Conservation (phyloP, 2,113 vertebrate genomes). For the Pteropus alecto region DNA sequence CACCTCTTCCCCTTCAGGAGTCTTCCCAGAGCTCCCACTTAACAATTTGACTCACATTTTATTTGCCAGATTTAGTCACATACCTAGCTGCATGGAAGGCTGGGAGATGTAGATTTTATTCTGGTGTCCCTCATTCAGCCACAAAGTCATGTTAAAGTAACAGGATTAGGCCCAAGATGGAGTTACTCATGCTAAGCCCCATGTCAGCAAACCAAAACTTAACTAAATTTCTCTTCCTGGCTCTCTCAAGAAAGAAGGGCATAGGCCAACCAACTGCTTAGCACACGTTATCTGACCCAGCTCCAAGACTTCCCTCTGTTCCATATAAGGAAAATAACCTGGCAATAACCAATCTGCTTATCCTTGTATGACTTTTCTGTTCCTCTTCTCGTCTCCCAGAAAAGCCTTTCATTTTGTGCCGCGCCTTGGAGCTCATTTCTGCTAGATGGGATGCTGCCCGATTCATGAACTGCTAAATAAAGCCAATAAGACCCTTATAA, state of each 20-base stretch:
- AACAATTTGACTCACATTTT: not conserved
- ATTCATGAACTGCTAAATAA: not conserved
- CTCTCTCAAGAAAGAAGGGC: not conserved
- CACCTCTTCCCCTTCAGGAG: not conserved
- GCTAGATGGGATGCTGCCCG: not conserved
- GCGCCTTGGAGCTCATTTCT: not conserved
- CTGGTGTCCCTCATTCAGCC: not conserved
- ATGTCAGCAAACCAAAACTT: not conserved
- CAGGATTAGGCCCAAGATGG: not conserved
- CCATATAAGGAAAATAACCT: not conserved
- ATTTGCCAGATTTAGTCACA: not conserved
- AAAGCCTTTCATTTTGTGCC: not conserved
- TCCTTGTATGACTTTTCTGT: not conserved
- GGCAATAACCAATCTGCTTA: not conserved
- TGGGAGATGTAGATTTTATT: not conserved
- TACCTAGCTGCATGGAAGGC: not conserved
- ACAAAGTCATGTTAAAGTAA: not conserved
- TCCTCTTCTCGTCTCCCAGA: not conserved
- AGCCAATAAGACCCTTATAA: not conserved
- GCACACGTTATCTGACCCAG: not conserved
- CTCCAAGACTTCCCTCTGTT: not conserved
- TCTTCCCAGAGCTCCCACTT: not conserved
- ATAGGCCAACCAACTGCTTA: not conserved
- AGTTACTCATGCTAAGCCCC: not conserved
- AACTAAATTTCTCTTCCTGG: not conserved